Percentiles rank a stretch among this genome's conserved stretches.
Evolutionary conservation across 2,113 vertebrate genomes (phyloP).

Genomic region (Myrmophylax atrothorax): DNA sequence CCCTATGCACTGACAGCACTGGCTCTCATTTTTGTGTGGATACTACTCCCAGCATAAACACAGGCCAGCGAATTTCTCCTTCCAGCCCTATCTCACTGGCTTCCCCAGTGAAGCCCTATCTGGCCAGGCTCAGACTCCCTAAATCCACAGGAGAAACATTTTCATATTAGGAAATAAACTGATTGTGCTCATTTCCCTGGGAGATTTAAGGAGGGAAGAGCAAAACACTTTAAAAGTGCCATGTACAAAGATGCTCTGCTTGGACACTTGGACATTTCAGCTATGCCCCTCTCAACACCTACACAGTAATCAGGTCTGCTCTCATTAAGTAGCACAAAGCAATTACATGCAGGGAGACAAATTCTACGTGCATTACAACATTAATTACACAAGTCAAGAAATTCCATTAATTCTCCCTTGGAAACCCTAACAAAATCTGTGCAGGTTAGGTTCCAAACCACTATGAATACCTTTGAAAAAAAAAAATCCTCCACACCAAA

Average conservation of each 20-base stretch:
- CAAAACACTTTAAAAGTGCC: fast-evolving
- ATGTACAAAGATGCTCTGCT: not conserved
- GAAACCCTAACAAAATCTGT: not conserved
- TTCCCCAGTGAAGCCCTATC: not conserved
- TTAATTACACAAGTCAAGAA: not conserved
- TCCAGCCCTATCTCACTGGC: not conserved
- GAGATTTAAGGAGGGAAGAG: not conserved
- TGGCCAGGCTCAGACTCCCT: not conserved
- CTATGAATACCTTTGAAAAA: not conserved
- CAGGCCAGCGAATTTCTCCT: not conserved
- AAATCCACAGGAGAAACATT: not conserved
- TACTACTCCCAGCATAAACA: not conserved
- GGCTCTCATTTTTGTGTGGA: not conserved
- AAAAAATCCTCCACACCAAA: not conserved
- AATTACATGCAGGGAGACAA: not conserved
- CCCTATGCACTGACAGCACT: not conserved
- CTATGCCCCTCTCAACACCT: not conserved
- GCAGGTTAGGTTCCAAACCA: not conserved
- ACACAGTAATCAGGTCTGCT: not conserved
- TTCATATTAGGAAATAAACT: not conserved
- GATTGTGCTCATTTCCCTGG: not conserved
- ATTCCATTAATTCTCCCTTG: not conserved
- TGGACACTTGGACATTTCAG: not conserved
- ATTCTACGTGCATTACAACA: not conserved
- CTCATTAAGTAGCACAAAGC: not conserved